phyloP scores from a whole-genome alignment of 2,888 invertebrate genomes.

The Dione vanillae region DNA sequence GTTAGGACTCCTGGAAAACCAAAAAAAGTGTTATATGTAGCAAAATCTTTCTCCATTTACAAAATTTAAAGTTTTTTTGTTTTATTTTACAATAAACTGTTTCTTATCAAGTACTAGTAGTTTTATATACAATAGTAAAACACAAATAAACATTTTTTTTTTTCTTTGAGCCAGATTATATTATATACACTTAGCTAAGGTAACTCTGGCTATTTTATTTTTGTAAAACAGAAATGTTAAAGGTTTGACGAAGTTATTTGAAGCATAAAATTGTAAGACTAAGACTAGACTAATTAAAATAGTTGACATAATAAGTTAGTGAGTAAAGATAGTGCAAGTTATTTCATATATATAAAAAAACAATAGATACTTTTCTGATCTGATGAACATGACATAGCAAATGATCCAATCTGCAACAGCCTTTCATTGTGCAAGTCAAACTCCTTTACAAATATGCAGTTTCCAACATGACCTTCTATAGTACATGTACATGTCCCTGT shows the following conservation, averaged over 20 bases:
- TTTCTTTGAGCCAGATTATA: no score
- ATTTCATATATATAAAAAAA: neutral
- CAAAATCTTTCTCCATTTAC: neutral
- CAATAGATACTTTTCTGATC: slow-evolving; percentile 70
- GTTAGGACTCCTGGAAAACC: slow-evolving; percentile 82
- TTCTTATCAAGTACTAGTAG: no score
- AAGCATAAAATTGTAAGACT: no score
- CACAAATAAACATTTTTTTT: neutral
- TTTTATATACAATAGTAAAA: no score
- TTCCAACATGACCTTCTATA: slow-evolving; percentile 63
- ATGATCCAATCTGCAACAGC: slow-evolving; percentile 87
- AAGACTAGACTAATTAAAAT: no score
- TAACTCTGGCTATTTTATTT: no score
- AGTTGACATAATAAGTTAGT: no score
- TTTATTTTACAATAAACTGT: neutral
- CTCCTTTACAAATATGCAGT: slow-evolving; percentile 82
- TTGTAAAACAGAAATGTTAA: no score
- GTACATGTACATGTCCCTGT: slow-evolving; percentile 58
- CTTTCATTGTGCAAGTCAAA: slow-evolving; percentile 88
- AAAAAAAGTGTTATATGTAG: neutral
- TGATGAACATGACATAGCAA: slow-evolving; percentile 86
- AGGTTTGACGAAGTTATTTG: no score
- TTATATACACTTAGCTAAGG: no score
- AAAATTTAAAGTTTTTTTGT: slow-evolving; percentile 10
- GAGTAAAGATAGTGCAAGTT: no score